Percentiles rank a stretch among this genome's conserved stretches.
phyloP scores from a whole-genome alignment of 2,797 vertebrate species.

The Sebastes melanostomus region DNA sequence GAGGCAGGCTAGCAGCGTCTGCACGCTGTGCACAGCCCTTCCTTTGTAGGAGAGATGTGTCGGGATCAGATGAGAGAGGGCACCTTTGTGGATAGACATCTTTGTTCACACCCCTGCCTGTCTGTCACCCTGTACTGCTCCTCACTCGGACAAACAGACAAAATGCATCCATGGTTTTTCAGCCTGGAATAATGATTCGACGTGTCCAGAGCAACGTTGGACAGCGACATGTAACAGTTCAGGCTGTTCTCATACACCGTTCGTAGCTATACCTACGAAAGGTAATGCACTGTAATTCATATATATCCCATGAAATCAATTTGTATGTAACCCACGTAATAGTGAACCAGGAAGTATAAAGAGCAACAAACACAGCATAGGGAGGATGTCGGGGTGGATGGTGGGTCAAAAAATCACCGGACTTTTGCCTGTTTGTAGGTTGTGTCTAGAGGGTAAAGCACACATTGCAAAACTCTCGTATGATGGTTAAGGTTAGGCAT shows the following conservation, averaged over 20 bases:
- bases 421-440: no score
- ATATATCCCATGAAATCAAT: background rate
- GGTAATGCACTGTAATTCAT: background rate
- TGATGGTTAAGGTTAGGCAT: no score
- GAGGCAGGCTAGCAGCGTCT: constrained; percentile 50
- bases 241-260: no score
- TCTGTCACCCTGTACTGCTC: constrained; percentile 23
- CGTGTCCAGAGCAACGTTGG: background rate
- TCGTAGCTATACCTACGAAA: no score
- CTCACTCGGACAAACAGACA: background rate
- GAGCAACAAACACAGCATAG: fast-evolving
- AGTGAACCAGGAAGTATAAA: background rate
- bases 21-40: constrained; percentile 60
- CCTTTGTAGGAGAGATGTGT: constrained; percentile 68
- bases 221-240: background rate
- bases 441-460: no score
- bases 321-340: fast-evolving
- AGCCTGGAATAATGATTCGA: background rate
- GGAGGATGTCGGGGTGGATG: no score
- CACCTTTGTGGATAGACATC: constrained; percentile 73
- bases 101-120: constrained; percentile 57
- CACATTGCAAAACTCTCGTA: fast-evolving
- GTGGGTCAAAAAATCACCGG: no score
- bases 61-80: constrained; percentile 68
- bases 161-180: background rate